Evolutionary conservation across 2,888 invertebrate species (phyloP).

Genomic region (Gastrophysa polygoni): DNA sequence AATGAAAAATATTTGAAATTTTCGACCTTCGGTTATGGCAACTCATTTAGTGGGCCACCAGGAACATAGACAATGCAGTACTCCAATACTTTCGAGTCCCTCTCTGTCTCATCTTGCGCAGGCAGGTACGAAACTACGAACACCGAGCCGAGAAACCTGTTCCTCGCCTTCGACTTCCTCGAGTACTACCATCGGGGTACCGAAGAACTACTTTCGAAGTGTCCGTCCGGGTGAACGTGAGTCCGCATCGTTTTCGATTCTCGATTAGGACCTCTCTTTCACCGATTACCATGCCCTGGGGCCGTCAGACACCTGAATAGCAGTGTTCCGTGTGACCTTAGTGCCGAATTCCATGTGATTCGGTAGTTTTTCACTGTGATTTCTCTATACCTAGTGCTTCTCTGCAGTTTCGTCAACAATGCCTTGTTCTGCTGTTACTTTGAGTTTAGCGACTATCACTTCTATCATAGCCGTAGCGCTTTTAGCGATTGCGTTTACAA

Average conservation of each 20-base stretch:
- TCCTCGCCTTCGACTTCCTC: constrained; percentile 40
- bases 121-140: constrained; percentile 38
- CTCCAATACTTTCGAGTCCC: constrained; percentile 6
- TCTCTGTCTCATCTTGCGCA: constrained; percentile 23
- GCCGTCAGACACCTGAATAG: constrained; percentile 29
- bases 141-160: constrained; percentile 36
- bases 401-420: constrained; percentile 57
- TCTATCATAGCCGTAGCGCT: constrained; percentile 93
- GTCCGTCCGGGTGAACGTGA: constrained; percentile 19
- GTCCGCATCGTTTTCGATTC: constrained; percentile 19
- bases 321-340: constrained; percentile 25
- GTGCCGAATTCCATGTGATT: constrained; percentile 29
- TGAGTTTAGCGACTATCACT: constrained; percentile 94
- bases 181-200: constrained; percentile 32
- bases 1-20: too few relatives aligned
- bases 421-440: constrained; percentile 94
- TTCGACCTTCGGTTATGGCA: too few relatives aligned
- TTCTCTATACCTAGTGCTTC: constrained; percentile 22
- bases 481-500: constrained; percentile 92
- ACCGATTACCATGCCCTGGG: constrained; percentile 34
- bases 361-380: constrained; percentile 16
- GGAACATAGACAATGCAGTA: too few relatives aligned
- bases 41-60: too few relatives aligned
- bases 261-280: constrained; percentile 25
- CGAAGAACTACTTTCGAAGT: constrained; percentile 41